Base-by-base conservation (phyloP, 2,113 vertebrate species). In the Bos javanicus region DNA sequence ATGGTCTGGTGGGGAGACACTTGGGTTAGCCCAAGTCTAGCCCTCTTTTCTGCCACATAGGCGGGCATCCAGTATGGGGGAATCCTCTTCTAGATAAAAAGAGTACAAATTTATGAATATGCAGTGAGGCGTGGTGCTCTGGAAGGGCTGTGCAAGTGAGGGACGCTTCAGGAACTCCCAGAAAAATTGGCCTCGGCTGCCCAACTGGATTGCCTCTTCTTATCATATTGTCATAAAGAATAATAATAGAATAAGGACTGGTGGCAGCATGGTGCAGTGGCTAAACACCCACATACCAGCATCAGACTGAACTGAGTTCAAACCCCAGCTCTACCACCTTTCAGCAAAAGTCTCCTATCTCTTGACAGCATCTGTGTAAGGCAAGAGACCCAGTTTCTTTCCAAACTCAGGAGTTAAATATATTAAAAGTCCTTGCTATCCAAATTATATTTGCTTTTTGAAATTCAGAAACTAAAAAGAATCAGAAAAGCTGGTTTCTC, bases 381-480 rank as follows among this genome's bases (percentile, higher is more conserved):
- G 14, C 16, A 4, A 71, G 50, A 48, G 67, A 8, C 39, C 33
- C 15, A 33, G 33, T 81, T 57, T 28, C 26, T 81, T 80, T 84
- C 86, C n/a, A 39, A 92, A 95, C n/a, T 74, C 50, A 26, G 67
- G 52, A 92, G 50, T 78, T 39, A 48, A 56, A 74, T 52, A n/a
- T 14, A 81, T 67, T 46, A 60, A 64, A 26, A 85, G 54, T 23
- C n/a, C 30, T 28, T 36, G 23, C 39, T 50, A 30, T 52, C 83
- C 64, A 60, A 21, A 28, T n/a, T 0, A 83, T 43, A 8, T 26
- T 33, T 36, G 60, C 57, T 87, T 90, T 90, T 71, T n/a, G 43
- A 87, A 96, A 48, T 39, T 78, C 62, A 95, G 59, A 96, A 92
- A 57, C 10, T 17, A 59, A 91, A 91, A 94, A 52, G 21, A 93